Conservation (phyloP, 2,113 vertebrate genomes). For the Toxotes chatareus region DNA sequence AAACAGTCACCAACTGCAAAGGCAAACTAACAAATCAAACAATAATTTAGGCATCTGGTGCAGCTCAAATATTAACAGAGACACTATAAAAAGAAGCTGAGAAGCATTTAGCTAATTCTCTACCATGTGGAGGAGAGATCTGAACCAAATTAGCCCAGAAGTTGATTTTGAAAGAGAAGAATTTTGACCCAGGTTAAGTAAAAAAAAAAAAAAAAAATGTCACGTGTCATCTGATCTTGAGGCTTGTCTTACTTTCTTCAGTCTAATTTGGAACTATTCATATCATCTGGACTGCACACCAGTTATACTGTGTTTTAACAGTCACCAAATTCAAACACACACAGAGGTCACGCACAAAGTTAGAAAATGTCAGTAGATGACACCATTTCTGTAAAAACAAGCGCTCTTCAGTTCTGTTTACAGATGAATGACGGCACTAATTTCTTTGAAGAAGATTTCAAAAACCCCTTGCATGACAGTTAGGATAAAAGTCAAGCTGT, state of each 20-base stretch:
- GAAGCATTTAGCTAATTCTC: background rate
- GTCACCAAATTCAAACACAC: background rate
- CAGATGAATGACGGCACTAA: background rate
- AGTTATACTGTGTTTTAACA: background rate
- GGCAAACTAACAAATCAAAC: conserved; percentile 11
- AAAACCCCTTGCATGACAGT: background rate
- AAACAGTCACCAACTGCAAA: background rate
- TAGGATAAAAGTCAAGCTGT: background rate
- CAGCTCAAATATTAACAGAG: conserved; percentile 5
- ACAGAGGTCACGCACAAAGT: background rate
- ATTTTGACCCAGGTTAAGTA: background rate
- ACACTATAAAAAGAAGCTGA: background rate
- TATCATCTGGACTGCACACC: background rate
- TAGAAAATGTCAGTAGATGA: background rate
- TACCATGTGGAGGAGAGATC: too few relatives aligned
- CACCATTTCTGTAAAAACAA: background rate
- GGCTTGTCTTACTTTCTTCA: background rate
- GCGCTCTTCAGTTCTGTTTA: background rate
- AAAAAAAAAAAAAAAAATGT: background rate
- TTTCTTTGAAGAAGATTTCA: background rate
- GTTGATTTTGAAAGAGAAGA: background rate
- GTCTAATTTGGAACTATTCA: background rate
- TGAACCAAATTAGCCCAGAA: background rate
- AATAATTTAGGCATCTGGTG: conserved; percentile 4
- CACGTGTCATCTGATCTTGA: background rate